Evolutionary conservation across 2,113 vertebrate species (phyloP), one percentile per base, ranked within the genome.

Genomic region (Catharus fuscescens): DNA sequence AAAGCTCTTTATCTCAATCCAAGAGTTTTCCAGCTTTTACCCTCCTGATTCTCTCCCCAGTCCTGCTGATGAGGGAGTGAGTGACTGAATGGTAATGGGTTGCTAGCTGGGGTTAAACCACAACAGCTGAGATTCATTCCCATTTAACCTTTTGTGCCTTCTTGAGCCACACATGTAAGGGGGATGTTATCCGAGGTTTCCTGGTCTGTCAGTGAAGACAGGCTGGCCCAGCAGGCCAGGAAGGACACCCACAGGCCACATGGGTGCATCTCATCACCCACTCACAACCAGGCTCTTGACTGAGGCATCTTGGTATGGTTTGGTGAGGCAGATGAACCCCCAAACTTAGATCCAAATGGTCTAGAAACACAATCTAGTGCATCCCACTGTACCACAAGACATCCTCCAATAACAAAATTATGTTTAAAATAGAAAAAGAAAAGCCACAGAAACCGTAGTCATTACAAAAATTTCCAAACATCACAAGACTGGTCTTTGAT

Each of bases 41-140:
- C 6, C 16, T 76, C 29, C 14, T 0, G 0, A 12, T 40, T 76
- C 40, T 40, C 54, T 47, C 19, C 38, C 14, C 16, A 14, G 21
- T n/a, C 19, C 24, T 16, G 21, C 25, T 48, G n/a, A n/a, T 8
- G 12, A 82, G 34, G 40, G 44, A 52, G 36, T 32, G n/a, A 61
- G 40, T 11, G 40, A 40, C 25, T 62, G 6, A 0, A 0, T 31
- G 19, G n/a, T 47, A 25, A 45, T 0, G 40, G 29, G 19, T 14
- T 69, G 29, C n/a, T 48, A 14, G 34, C 47, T 77, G 31, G 48
- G 40, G 21, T 62, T 77, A 48, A 62, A 19, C 26, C 25, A 36
- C 48, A 83, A 48, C 8, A 47, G 12, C 34, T 47, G 48, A 72
- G 40, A 82, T 74, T 78, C 34, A 64, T 31, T n/a, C 48, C 61